Base-by-base conservation (phyloP, 2,888 invertebrate genomes). In the Congeria kusceri region DNA sequence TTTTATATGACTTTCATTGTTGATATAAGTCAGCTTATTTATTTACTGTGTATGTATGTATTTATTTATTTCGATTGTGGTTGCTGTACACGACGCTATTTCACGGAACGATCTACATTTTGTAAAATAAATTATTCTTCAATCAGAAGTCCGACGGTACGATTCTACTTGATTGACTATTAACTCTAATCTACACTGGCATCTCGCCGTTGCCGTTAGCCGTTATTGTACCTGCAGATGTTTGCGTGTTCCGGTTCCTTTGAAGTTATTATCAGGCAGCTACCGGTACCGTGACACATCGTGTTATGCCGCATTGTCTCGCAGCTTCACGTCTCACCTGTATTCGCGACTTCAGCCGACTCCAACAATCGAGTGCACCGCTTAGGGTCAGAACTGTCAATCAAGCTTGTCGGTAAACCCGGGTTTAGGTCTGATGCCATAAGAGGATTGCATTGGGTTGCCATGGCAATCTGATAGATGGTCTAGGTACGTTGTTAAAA, bases 211-310 rank as follows among this genome's bases (percentile, higher is more conserved):
- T 39, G 65, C 76, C 68, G 80, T 71, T 76, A 75, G 68, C 69
- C 72, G 72, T 76, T 76, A 72, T 72, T 73, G 32, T 73, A 59
- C 20, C 32, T 63, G 70, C 78, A 78, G 73, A 69, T 78, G 73
- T 69, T 58, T 66, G 66, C 74, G 66, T 78, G 78, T 58, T 65
- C 69, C 65, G 69, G 61, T 47, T 47, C 28, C 73, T 78, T 78
- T 78, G 78, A 78, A 73, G 73, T 64, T 46, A 65, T 58, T 44
- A 29, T 61, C 64, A 65, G 46, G 46, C 25, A 68, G 39, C 59
- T 66, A 58, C 57, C 63, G 68, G 74, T 25, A 63, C 73, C 63
- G 57, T 62, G 80, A 70, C 77, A 77, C 49, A 74, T 59, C 67
- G 73, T 67, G 74, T 75, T 77, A 68, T 74, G 71, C 46, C 3